These are phyloP conservation scores for Nemoura dubitans DNA, from an alignment of 2,888 invertebrate genomes.

Conservation along the genomic window DNA sequence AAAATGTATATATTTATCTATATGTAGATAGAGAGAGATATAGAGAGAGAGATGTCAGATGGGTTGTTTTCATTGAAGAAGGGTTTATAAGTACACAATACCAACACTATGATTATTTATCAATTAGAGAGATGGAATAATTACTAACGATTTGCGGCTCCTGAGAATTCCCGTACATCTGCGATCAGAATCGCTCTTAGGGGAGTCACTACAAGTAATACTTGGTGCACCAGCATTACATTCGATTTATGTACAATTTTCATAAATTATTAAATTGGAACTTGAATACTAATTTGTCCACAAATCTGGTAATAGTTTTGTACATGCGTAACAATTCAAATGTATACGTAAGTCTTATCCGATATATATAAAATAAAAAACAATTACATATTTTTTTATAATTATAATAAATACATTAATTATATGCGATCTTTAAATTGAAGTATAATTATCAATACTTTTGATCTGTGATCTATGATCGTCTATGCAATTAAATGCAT, in stretches of 20 bases:
- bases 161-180: neutral
- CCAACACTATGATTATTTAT: neutral
- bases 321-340: neutral
- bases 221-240: neutral
- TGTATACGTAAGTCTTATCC: conserved; percentile 1
- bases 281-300: neutral
- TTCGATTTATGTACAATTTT: neutral
- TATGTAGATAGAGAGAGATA: conserved; percentile 25
- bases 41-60: conserved; percentile 12
- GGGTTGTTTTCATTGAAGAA: neutral
- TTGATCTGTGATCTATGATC: neutral
- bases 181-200: neutral
- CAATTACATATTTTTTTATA: neutral
- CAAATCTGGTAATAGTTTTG: neutral
- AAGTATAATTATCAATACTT: neutral
- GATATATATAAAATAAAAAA: conserved; percentile 9
- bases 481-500: neutral
- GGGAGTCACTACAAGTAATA: neutral
- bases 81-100: neutral
- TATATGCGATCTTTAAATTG: neutral
- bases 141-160: neutral
- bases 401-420: neutral
- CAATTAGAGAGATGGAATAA: neutral
- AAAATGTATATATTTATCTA: conserved; percentile 31
- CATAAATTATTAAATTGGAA: neutral